phyloP scores from a whole-genome alignment of 2,113 vertebrate species.

The Geococcyx californianus region DNA sequence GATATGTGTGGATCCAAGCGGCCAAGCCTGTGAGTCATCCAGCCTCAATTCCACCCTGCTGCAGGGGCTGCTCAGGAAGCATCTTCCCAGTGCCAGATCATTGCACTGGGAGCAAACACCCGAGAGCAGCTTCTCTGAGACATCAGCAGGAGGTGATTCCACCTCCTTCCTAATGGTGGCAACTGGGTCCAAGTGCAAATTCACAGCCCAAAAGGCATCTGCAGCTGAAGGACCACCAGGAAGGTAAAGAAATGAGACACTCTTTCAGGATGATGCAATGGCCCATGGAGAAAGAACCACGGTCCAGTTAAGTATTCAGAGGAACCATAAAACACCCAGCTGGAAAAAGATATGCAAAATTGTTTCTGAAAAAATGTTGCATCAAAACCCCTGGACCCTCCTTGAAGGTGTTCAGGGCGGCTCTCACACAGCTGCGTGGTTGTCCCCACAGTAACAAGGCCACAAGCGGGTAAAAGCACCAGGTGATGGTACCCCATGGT shows the following conservation, averaged over 20 bases:
- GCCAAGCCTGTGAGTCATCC: neutral
- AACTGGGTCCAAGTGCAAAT: neutral
- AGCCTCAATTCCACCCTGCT: neutral
- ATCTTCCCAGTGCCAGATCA: neutral
- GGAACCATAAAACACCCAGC: neutral
- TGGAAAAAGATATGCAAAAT: neutral
- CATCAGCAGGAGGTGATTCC: neutral
- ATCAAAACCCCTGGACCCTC: neutral
- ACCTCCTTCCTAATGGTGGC: neutral
- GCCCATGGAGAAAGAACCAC: neutral
- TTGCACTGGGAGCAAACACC: accelerated
- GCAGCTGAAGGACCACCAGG: neutral
- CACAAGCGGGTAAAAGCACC: neutral
- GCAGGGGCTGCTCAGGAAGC: neutral
- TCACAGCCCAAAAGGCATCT: neutral
- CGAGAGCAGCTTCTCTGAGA: neutral
- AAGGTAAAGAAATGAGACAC: neutral
- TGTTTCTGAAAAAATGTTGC: neutral
- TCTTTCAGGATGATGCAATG: neutral
- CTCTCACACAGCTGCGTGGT: neutral
- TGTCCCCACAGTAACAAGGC: accelerated
- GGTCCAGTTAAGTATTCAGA: neutral
- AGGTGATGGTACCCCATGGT: neutral
- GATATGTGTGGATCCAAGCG: neutral
- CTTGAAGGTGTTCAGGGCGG: neutral